A percentile compares a stretch with the other conserved stretches of the same genome.
Conservation (phyloP, 2,888 invertebrate genomes). For the Lathronympha strigana region DNA sequence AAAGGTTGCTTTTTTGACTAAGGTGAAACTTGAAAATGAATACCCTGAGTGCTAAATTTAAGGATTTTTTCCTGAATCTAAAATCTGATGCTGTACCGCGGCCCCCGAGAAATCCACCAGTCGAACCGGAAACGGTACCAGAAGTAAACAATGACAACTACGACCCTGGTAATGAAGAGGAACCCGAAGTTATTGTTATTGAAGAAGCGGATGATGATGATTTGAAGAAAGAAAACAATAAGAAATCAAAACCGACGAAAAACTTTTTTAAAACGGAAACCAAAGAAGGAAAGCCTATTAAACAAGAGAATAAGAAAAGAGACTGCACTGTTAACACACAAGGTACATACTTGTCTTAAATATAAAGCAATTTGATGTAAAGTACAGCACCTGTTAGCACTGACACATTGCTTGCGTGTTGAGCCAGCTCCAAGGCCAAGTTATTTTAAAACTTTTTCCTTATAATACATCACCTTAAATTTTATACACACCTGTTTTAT, state of each 20-base stretch:
- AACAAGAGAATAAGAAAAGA: constrained; percentile 48
- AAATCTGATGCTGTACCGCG: constrained; percentile 81
- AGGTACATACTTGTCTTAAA: constrained; percentile 52
- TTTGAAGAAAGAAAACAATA: constrained; percentile 52
- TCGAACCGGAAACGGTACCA: constrained; percentile 44
- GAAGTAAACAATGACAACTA: constrained; percentile 45
- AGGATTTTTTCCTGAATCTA: constrained; percentile 72
- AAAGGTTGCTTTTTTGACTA: constrained; percentile 19
- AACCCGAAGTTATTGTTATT: constrained; percentile 61
- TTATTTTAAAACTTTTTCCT: too few relatives aligned
- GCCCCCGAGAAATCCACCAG: constrained; percentile 65
- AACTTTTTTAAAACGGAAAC: constrained; percentile 54
- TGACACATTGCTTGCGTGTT: too few relatives aligned
- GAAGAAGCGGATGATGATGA: constrained; percentile 57
- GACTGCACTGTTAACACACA: constrained; percentile 66
- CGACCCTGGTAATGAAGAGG: constrained; percentile 23
- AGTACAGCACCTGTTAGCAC: not conserved
- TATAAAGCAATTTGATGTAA: constrained; percentile 7
- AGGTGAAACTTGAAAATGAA: constrained; percentile 44
- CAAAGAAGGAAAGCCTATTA: constrained; percentile 45
- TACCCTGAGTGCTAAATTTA: constrained; percentile 59
- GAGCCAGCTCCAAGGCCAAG: too few relatives aligned
- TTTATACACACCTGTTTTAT: too few relatives aligned
- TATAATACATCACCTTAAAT: too few relatives aligned
- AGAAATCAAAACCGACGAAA: constrained; percentile 57